Evolutionary conservation across 2,888 invertebrate genomes (phyloP).

Genomic region (Brachyptera putata): DNA sequence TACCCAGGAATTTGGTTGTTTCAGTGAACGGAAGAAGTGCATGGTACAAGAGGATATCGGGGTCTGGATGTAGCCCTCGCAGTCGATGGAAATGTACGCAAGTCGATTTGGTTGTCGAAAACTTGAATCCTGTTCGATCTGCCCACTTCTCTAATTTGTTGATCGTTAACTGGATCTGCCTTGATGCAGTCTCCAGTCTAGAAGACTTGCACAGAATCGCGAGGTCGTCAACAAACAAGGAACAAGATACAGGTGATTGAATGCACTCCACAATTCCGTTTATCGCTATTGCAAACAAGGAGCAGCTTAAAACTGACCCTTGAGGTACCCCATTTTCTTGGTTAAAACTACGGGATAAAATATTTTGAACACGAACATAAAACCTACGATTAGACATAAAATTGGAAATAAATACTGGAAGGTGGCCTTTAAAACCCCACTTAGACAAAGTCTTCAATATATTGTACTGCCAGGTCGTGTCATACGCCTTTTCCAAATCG

Average conservation of each 20-base stretch:
- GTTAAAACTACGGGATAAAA: not conserved
- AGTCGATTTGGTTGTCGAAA: conserved; percentile 7
- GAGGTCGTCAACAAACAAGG: conserved; percentile 17
- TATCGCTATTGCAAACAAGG: conserved; percentile 21
- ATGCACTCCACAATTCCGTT: not conserved
- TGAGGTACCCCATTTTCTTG: conserved; percentile 22
- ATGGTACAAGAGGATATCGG: not conserved
- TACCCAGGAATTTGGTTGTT: conserved; percentile 3
- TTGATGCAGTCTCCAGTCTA: not conserved
- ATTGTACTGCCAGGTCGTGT: conserved; percentile 26
- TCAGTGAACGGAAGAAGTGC: not conserved
- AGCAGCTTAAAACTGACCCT: conserved; percentile 22
- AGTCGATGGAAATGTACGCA: conserved; percentile 8
- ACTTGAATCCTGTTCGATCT: conserved; percentile 2
- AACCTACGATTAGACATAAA: conserved; percentile 18
- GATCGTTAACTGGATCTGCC: too few relatives aligned
- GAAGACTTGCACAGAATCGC: conserved; percentile 9
- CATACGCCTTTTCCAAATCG: too few relatives aligned
- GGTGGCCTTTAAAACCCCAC: too few relatives aligned
- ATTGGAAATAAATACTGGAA: conserved; percentile 23
- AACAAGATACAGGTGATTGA: not conserved
- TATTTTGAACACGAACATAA: not conserved
- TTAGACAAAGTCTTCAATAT: too few relatives aligned
- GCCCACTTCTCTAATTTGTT: conserved; percentile 6
- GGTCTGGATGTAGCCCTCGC: conserved; percentile 1